Evolutionary conservation across 2,113 vertebrate species (phyloP).

Genomic region (Narcine bancroftii): DNA sequence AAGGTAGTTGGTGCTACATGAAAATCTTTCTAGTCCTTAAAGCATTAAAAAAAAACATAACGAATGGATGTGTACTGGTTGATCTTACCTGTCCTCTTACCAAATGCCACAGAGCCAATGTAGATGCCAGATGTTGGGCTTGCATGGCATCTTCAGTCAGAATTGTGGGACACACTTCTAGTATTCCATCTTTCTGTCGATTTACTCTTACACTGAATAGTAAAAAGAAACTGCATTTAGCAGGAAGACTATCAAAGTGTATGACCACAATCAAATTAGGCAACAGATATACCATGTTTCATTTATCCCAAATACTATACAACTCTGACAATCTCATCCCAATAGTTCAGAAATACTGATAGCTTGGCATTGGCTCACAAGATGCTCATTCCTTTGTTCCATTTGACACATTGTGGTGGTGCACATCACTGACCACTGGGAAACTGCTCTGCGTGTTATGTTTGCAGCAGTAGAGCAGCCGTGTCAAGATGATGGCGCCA

Average conservation of each 20-base stretch:
- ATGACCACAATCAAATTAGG: too few relatives aligned
- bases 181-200: constrained; percentile 64
- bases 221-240: constrained; percentile 35
- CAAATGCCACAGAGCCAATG: constrained; percentile 80
- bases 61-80: neutral
- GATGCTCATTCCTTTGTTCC: too few relatives aligned
- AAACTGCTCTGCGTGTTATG: too few relatives aligned
- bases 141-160: constrained; percentile 94
- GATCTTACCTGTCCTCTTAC: constrained; percentile 82
- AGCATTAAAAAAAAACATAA: neutral
- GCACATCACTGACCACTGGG: too few relatives aligned
- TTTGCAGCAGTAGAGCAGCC: too few relatives aligned
- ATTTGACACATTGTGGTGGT: too few relatives aligned
- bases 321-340: too few relatives aligned
- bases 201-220: constrained; percentile 71
- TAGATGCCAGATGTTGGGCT: constrained; percentile 89
- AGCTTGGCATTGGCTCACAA: too few relatives aligned
- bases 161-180: constrained; percentile 83
- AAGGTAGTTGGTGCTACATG: neutral
- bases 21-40: neutral
- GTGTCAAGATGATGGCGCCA: too few relatives aligned
- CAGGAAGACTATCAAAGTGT: neutral
- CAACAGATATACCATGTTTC: too few relatives aligned
- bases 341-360: too few relatives aligned
- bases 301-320: too few relatives aligned